A percentile compares a stretch with the other conserved stretches of the same genome.
Conservation (phyloP, 2,797 vertebrate species). For the Parotocinclus haroldoi region DNA sequence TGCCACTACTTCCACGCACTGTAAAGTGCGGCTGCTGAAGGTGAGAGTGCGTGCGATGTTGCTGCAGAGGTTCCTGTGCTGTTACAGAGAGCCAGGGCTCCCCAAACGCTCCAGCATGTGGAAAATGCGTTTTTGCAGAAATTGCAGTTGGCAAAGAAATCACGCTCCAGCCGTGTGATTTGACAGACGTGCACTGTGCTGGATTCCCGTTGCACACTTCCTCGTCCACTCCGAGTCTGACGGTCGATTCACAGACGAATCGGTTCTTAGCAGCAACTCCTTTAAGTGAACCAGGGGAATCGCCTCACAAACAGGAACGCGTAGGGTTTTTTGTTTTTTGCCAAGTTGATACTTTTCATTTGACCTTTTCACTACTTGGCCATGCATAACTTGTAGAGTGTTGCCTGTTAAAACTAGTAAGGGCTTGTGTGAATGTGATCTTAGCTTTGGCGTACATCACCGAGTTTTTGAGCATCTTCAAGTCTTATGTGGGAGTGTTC, state of each 20-base stretch:
- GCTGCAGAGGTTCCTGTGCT: neutral
- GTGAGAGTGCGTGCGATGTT: neutral
- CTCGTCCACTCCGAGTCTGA: constrained; percentile 52
- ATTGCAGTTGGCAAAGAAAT: constrained; percentile 21
- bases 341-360: too few relatives aligned
- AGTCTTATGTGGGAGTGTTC: too few relatives aligned
- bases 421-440: too few relatives aligned
- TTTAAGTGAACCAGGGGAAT: neutral
- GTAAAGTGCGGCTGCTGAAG: neutral
- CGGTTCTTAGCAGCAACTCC: constrained; percentile 22
- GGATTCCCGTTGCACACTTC: constrained; percentile 64
- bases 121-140: constrained; percentile 3
- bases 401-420: too few relatives aligned
- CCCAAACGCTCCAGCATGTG: neutral
- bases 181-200: constrained; percentile 50
- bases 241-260: constrained; percentile 14
- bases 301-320: constrained; percentile 5
- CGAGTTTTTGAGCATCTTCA: too few relatives aligned
- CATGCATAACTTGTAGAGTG: too few relatives aligned
- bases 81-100: neutral
- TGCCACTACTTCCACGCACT: neutral
- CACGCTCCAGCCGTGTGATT: constrained; percentile 17
- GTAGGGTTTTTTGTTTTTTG: neutral
- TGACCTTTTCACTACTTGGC: too few relatives aligned
- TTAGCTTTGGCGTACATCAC: too few relatives aligned